Evolutionary conservation across 2,888 invertebrate genomes (phyloP).

Genomic region (Cremastinae sp.): DNA sequence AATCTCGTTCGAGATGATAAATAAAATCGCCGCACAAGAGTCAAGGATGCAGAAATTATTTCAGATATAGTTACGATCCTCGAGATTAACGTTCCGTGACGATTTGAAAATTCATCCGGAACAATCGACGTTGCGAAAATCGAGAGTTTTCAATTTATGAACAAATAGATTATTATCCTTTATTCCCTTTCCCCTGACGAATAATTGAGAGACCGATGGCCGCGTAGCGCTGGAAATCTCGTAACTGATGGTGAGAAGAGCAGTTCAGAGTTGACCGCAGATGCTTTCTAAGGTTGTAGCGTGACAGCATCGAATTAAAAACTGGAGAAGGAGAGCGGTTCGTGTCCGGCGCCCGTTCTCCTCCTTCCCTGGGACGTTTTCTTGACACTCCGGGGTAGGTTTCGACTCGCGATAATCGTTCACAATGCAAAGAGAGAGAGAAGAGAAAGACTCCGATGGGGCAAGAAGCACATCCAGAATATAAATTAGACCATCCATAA

Average conservation of each 20-base stretch:
- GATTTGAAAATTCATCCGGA: conserved; percentile 50
- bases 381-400: conserved; percentile 4
- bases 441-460: conserved; percentile 5
- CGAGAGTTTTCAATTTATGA: conserved; percentile 4
- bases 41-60: too few species aligned
- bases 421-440: conserved; percentile 37
- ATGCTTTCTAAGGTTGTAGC: conserved; percentile 49
- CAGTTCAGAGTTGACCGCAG: conserved; percentile 54
- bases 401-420: conserved; percentile 52
- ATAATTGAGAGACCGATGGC: too few species aligned
- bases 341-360: conserved; percentile 43
- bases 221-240: too few species aligned
- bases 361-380: conserved; percentile 9
- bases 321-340: conserved; percentile 46
- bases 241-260: too few species aligned
- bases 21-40: too few species aligned
- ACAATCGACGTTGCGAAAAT: conserved; percentile 1
- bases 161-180: conserved; percentile 27
- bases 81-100: conserved; percentile 54
- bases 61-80: too few species aligned
- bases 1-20: too few species aligned
- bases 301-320: conserved; percentile 57
- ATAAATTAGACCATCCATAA: conserved; percentile 47
- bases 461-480: conserved; percentile 23
- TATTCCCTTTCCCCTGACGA: background rate